phyloP scores from a whole-genome alignment of 2,113 vertebrate species.

The Sinocyclocheilus anshuiensis region DNA sequence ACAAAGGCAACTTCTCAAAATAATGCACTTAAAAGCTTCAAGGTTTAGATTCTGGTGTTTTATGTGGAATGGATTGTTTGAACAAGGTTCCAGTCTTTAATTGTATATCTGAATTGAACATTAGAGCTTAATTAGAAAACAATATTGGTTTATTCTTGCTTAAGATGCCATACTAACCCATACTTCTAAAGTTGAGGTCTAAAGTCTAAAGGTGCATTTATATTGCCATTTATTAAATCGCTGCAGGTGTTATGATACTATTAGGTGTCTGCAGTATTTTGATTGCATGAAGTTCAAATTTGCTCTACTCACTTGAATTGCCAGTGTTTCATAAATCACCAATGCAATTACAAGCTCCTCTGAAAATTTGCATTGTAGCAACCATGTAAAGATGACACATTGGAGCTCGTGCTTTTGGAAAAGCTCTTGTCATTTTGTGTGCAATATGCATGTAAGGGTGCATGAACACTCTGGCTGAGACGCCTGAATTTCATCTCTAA shows the following conservation, averaged over 20 bases:
- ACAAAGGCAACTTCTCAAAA: neutral
- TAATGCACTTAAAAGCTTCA: slow-evolving; percentile 70
- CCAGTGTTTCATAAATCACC: neutral
- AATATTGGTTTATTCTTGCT: neutral
- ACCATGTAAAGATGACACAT: neutral
- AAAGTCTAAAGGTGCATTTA: neutral
- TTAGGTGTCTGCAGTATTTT: neutral
- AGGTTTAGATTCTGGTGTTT: neutral
- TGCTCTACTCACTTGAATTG: neutral
- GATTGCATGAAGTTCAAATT: neutral
- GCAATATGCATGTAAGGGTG: neutral
- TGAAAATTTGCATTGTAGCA: neutral
- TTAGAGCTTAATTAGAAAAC: neutral
- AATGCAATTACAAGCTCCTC: neutral
- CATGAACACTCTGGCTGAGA: neutral
- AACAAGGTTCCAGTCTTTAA: neutral
- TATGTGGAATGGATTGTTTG: neutral
- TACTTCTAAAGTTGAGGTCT: neutral
- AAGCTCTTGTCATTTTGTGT: neutral
- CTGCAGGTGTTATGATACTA: neutral
- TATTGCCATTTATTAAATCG: neutral
- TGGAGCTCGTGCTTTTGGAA: neutral
- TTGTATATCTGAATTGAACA: neutral
- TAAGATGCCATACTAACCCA: neutral
- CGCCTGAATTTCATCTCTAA: neutral